Evolutionary conservation across 2,888 invertebrate species (phyloP).

Genomic region (Physocephala rufipes): DNA sequence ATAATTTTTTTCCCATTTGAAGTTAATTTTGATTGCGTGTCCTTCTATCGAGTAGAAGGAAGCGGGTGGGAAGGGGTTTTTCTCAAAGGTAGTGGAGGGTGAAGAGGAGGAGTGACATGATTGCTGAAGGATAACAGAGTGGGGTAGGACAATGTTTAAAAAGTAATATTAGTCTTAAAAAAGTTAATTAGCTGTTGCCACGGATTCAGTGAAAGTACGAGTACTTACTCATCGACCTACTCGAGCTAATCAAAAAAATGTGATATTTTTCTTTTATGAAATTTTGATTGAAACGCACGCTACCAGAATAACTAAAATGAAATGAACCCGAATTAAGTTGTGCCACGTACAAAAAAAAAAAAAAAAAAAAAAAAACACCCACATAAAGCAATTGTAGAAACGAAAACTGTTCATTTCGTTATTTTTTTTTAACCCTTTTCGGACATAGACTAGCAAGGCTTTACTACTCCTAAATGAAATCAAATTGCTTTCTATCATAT

Average conservation of each 20-base stretch:
- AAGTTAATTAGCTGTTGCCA: constrained; percentile 57
- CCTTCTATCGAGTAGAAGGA: constrained; percentile 44
- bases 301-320: constrained; percentile 28
- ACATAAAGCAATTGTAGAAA: background rate
- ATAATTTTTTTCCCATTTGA: constrained; percentile 58
- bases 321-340: constrained; percentile 30
- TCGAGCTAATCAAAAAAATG: constrained; percentile 9
- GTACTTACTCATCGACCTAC: background rate
- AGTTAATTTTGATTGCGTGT: constrained; percentile 66
- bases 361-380: constrained; percentile 8
- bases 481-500: constrained; percentile 14
- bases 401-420: background rate
- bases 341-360: constrained; percentile 7
- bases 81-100: background rate
- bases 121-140: background rate
- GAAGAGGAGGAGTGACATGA: background rate
- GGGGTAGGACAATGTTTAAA: constrained; percentile 40
- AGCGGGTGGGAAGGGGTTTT: background rate
- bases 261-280: constrained; percentile 24
- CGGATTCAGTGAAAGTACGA: constrained; percentile 42
- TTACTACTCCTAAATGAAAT: constrained; percentile 1
- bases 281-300: constrained; percentile 49
- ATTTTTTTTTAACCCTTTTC: constrained; percentile 32
- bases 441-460: background rate
- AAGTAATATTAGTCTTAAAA: constrained; percentile 51